Evolutionary conservation across 1,140 invertebrate genomes (phyloP), one percentile per base, ranked within the genome.

Genomic region (Drosophila nannoptera): DNA sequence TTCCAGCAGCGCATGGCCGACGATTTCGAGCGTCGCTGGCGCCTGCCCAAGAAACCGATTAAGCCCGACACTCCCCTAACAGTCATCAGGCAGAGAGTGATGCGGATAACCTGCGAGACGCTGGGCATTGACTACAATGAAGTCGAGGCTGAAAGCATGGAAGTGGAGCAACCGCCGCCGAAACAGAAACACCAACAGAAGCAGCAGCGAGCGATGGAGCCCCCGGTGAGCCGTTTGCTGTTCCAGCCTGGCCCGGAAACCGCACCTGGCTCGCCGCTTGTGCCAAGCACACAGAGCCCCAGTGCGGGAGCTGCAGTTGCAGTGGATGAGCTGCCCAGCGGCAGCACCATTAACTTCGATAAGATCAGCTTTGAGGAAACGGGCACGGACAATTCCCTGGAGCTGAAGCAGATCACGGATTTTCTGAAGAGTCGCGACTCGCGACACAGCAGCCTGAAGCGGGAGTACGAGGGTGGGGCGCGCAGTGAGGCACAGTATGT

Each of bases 291-390:
- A 11, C 84, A 84, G 59, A 77, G 64, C 33, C 69, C 83, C 7
- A 33, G 50, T 0, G 50, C 5, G 1, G 46, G 50, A 0, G 50
- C 5, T 2, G 46, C 43, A 6, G 16, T 7, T 11, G 42, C 16
- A 0, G 33, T 7, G 31, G 49, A 32, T 54, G 14, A 55, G 36
- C 31, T 8, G 45, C 56, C 42, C 42, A 73, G 56, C 22, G 62
- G 58, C 5, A 73, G 78, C 32, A 88, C 87, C 11, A 82, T 88
- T 5, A 73, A 88, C 54, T 88, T 88, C 43, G 87, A 88, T 54
- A 88, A 88, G 62, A 88, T 88, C 4, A 88, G 87, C 67, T 88
- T 88, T 29, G 87, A 88, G 60, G 87, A 88, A 50, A 78, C 87
- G 4, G 35, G 32, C 0, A 46, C 38, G 12, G 40, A 52, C n/a